Base-by-base conservation (phyloP, 92 coral and sea anemone genomes). In the Isaurus tuberculatus region DNA sequence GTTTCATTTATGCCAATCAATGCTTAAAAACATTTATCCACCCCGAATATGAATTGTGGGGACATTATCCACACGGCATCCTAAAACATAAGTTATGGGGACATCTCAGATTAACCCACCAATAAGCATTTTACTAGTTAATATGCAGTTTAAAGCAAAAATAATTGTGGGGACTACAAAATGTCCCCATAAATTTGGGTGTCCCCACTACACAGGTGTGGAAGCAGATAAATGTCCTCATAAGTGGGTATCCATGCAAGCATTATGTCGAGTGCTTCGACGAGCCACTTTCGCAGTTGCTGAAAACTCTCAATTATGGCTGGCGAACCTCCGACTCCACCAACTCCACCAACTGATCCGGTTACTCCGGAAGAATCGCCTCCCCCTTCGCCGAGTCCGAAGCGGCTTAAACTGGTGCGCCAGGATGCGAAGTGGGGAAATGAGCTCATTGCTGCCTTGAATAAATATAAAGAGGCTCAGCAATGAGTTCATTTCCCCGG, bases 321-420 rank as follows among this genome's bases (percentile, higher is more conserved):
- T 63, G 68, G 68, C 68, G 68, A 61, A 61, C 68, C 57, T 49
- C 57, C 57, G 57, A 49, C 57, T 49, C 57, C 57, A 49, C 57
- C 57, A 49, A 49, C 57, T 49, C 57, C 57, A 49, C 57, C 57
- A 49, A 49, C 57, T 49, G 72, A 65, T 27, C 34, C 72, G 72
- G 42, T 65, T 65, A 29, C 42, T 65, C 72, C 72, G 72, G 72
- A 65, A 33, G 33, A 65, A 65, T 33, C 72, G 72, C 34, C 72
- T 67, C 73, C 68, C 68, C 68, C 68, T 61, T 61, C 68, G 68
- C 68, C 68, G 68, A 61, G 68, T 61, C 68, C 68, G 69, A 63
- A 63, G 69, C 69, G 69, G 69, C 69, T 63, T 63, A 63, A 63
- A 63, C 69, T 63, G 69, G 69, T 63, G 69, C 1, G 69, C 69